Base-by-base conservation (phyloP, 2,113 vertebrate species). In the Chaenocephalus aceratus region DNA sequence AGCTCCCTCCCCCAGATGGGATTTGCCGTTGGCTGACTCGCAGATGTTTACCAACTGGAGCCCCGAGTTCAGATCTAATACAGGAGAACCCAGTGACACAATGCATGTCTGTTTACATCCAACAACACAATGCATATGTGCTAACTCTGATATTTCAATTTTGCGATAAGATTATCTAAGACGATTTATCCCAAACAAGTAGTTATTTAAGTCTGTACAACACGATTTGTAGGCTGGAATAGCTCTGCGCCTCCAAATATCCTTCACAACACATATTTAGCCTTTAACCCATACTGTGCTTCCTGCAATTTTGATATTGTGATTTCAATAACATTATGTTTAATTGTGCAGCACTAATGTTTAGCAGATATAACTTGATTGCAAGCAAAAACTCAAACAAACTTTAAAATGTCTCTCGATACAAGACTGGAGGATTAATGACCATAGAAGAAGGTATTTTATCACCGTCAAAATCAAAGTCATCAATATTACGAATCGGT, bases 11-110 rank as follows among this genome's bases (percentile, higher is more conserved):
- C 14, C 61, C 59, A 63, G 73, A 81, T 66, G 36, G 58, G 64
- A 67, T 66, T 87, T 76, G 69, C 79, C 70, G 75, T 36, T 46
- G 58, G 79, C 71, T 89, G 72, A 83, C 63, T 77, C 84, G 87
- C 77, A 85, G 75, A 82, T 89, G 72, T 84, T 90, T 76, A 65
- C 73, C 75, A 83, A 79, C 78, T 64, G 46, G 46, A 48, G 67
- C 75, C 53, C 63, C 8, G 72, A 58, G 57, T 84, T 84, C 58
- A 75, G 77, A 85, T 89, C 36, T 67, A 75, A 83, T 77, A 82
- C 46, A 67, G n/a, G 52, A 46, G 16, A 75, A 53, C 10, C 54
- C 15, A 41, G 62, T 59, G 41, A 53, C 10, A 49, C 15, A 41
- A 66, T 59, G 41, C 44, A 30, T 51, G 51, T 71, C 71, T 61